phyloP scores from a whole-genome alignment of 2,888 invertebrate species.

The Nomada fucata region DNA sequence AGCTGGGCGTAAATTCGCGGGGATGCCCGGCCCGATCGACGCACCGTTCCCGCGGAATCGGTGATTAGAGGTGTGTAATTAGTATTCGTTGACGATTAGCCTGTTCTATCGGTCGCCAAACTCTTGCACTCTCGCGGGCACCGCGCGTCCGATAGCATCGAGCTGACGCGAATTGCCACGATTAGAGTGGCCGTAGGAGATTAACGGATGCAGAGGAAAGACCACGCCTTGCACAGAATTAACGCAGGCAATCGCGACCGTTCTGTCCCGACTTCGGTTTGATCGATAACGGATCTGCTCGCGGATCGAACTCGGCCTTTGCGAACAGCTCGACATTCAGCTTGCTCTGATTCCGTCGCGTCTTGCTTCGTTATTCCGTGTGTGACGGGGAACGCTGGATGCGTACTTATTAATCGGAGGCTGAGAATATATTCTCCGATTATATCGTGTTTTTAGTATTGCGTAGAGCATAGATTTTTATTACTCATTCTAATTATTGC shows the following conservation, averaged over 20 bases:
- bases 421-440: too few species aligned
- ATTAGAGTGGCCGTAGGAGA: slow-evolving; percentile 61
- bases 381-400: too few species aligned
- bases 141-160: slow-evolving; percentile 49
- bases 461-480: too few species aligned
- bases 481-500: too few species aligned
- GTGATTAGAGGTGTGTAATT: slow-evolving; percentile 67
- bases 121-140: slow-evolving; percentile 52
- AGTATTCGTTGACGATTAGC: slow-evolving; percentile 69
- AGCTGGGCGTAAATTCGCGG: slow-evolving; percentile 49
- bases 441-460: too few species aligned
- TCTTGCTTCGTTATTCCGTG: too few species aligned
- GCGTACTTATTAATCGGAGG: too few species aligned
- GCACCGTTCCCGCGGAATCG: slow-evolving; percentile 55
- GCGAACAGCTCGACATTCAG: not conserved
- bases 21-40: slow-evolving; percentile 10
- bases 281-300: slow-evolving; percentile 43
- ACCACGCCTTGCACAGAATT: slow-evolving; percentile 57
- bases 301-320: slow-evolving; percentile 1
- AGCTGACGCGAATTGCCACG: slow-evolving; percentile 60
- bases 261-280: slow-evolving; percentile 50
- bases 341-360: not conserved
- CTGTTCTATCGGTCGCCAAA: slow-evolving; percentile 64
- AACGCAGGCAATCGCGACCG: slow-evolving; percentile 19
- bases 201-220: slow-evolving; percentile 64